phyloP scores from a whole-genome alignment of 1,140 invertebrate genomes.

The Hylaeus volcanicus region DNA sequence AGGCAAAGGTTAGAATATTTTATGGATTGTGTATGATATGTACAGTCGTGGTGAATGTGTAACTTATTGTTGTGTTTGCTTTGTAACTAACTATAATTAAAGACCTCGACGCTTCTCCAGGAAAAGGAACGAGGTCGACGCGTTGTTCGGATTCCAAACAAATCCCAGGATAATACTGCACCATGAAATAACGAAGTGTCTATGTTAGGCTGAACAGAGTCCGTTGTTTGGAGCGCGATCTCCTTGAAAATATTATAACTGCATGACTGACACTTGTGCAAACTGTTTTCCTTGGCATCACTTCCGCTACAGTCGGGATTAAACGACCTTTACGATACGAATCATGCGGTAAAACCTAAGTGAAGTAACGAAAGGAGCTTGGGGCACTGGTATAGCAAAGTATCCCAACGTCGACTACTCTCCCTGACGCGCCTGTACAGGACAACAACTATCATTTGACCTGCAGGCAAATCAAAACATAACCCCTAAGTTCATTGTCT shows the following conservation, averaged over 20 bases:
- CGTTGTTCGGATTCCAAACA: background rate
- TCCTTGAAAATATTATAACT: background rate
- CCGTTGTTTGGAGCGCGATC: background rate
- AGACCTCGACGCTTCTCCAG: background rate
- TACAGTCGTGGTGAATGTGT: constrained; percentile 7
- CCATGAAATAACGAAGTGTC: too few species aligned
- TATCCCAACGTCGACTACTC: too few species aligned
- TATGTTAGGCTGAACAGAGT: background rate
- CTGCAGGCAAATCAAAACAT: background rate
- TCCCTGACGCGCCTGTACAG: too few species aligned
- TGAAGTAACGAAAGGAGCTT: too few species aligned
- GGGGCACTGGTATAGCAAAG: too few species aligned
- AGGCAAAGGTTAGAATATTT: constrained; percentile 33
- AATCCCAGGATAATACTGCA: background rate
- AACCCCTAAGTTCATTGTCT: background rate
- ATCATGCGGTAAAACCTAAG: too few species aligned
- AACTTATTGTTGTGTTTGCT: constrained; percentile 14
- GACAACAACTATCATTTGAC: too few species aligned
- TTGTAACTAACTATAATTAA: background rate
- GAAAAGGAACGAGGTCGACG: background rate
- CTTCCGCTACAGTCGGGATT: too few species aligned
- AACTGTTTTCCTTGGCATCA: too few species aligned
- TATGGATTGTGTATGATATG: constrained; percentile 33
- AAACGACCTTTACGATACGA: too few species aligned
- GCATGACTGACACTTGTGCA: too few species aligned